phyloP scores from a whole-genome alignment of 2,113 vertebrate species.

The Lepidothrix coronata region DNA sequence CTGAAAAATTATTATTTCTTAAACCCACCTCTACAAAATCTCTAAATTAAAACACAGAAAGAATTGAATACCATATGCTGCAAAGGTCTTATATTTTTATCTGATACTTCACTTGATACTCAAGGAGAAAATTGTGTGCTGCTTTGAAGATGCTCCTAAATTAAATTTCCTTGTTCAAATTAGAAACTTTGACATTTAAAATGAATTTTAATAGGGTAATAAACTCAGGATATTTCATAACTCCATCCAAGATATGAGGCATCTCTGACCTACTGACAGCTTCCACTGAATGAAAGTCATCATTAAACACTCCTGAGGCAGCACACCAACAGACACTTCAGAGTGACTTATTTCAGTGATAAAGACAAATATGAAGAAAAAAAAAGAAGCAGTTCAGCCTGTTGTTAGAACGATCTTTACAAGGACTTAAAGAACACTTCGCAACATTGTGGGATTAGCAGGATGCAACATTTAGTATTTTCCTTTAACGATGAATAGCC shows the following conservation, averaged over 20 bases:
- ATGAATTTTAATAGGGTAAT: conserved; percentile 53
- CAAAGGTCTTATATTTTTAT: conserved; percentile 36
- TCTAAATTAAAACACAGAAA: neutral
- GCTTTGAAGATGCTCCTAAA: conserved; percentile 37
- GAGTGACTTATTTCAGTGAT: neutral
- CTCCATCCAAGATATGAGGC: neutral
- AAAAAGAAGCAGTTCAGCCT: neutral
- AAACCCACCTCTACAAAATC: neutral
- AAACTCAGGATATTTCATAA: conserved; percentile 38
- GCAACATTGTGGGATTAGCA: neutral
- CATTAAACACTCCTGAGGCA: conserved; percentile 3
- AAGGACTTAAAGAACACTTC: neutral
- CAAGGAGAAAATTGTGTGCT: neutral
- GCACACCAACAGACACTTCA: neutral
- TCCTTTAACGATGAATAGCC: neutral
- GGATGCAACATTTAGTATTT: neutral
- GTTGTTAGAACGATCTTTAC: neutral
- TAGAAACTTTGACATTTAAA: conserved; percentile 65
- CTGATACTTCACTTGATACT: conserved; percentile 8
- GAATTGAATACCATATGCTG: neutral
- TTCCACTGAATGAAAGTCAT: conserved; percentile 13
- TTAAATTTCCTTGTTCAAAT: conserved; percentile 42
- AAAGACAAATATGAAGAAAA: neutral
- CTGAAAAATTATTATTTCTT: neutral
- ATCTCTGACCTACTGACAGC: conserved; percentile 14